Conservation (phyloP, 1,140 invertebrate genomes). For the Aphaenogaster ashmeadi region DNA sequence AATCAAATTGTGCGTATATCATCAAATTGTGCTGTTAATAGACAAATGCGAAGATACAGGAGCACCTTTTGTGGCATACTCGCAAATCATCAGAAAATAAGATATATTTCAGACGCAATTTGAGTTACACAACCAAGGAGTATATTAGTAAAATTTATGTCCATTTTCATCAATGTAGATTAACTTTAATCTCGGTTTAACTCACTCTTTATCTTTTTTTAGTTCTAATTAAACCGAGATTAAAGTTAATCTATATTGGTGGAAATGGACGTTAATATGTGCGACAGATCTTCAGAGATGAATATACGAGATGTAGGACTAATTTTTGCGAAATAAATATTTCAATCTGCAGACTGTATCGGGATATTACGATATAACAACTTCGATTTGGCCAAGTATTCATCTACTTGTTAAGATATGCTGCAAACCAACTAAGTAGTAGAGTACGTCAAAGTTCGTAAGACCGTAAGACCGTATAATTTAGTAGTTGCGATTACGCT, state of each 20-base stretch:
- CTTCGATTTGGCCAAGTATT: neutral
- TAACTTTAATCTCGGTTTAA: too few relatives aligned
- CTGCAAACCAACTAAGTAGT: conserved; percentile 22
- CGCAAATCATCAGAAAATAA: conserved; percentile 14
- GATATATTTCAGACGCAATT: neutral
- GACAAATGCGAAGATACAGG: neutral
- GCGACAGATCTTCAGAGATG: conserved; percentile 7
- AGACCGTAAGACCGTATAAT: conserved; percentile 66
- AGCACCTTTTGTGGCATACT: neutral
- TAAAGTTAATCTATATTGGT: too few relatives aligned
- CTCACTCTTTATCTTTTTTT: too few relatives aligned
- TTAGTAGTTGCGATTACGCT: conserved; percentile 70
- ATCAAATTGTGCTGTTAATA: conserved; percentile 39
- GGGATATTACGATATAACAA: neutral
- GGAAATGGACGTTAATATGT: neutral
- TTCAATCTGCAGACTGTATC: neutral
- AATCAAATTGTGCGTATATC: conserved; percentile 6
- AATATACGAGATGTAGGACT: neutral
- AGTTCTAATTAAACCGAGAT: too few relatives aligned
- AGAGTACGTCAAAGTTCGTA: conserved; percentile 36
- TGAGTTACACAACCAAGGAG: conserved; percentile 12
- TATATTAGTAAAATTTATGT: conserved; percentile 33
- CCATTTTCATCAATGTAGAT: too few relatives aligned
- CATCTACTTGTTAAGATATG: conserved; percentile 43
- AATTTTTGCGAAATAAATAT: neutral